Base-by-base conservation (phyloP, 2,888 invertebrate species). In the Phania funesta region DNA sequence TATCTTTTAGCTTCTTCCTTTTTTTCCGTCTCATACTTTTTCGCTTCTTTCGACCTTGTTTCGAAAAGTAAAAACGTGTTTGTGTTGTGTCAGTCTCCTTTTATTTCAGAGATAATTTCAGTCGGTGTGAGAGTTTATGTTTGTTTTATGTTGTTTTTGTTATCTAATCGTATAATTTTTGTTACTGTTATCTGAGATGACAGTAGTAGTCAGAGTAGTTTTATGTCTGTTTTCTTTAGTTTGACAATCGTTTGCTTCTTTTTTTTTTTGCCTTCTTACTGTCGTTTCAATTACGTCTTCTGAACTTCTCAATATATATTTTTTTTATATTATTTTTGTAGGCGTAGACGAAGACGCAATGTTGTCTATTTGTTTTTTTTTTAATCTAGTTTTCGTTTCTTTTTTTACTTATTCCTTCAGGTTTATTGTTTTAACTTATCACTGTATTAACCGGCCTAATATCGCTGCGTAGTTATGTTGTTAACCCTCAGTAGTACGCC, bases 111-210 rank as follows among this genome's bases (percentile, higher is more conserved):
- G 16, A 35, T 18, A 50, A 24, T 46, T 50, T 9, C 29, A 29
- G 50, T 60, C 52, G 64, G 73, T 62, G 74, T 44, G 32, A 68
- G 68, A 50, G 68, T 75, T 68, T 64, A 64, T 75, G 48, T 80
- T 58, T 73, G 50, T 65, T 62, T 32, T 48, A 48, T 50, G 54
- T 70, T 70, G 35, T 68, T 77, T 48, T 65, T 65, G 35, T 82
- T 78, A 78, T 82, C 78, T 82, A 74, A 82, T 82, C 78, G 22
- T 29, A 70, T 64, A 56, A 74, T 65, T 78, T 78, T 68, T 54
- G 22, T 71, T 50, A 46, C 65, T 46, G 70, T 70, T 82, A 78
- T 75, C 74, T n/a, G 11, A 60, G 68, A 58, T 38, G 67, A 52
- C 58, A 52, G 46, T 35, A 75, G 32, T 16, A 62, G 26, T 29